phyloP scores from a whole-genome alignment of 2,888 invertebrate species.

The Hirtodrosophila cameraria region DNA sequence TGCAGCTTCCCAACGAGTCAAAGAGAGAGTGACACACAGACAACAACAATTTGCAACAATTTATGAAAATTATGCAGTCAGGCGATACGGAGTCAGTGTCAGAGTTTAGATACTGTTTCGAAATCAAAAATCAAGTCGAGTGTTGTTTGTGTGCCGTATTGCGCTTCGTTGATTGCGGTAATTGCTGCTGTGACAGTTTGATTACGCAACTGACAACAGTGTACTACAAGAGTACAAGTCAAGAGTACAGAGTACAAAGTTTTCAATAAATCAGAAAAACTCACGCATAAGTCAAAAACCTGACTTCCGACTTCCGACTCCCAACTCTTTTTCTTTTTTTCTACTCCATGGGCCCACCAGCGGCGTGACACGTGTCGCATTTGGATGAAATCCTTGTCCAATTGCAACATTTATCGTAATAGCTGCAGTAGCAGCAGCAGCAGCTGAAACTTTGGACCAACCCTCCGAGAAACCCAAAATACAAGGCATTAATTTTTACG shows the following conservation, averaged over 20 bases:
- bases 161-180: constrained; percentile 52
- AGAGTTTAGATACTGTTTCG: not conserved
- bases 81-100: constrained; percentile 20
- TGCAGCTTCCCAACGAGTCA: constrained; percentile 20
- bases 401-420: constrained; percentile 65
- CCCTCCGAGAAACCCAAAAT: constrained; percentile 44
- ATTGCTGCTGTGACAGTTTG: constrained; percentile 73
- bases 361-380: constrained; percentile 66
- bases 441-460: constrained; percentile 20
- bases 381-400: constrained; percentile 33
- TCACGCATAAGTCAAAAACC: constrained; percentile 47
- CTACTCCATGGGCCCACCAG: constrained; percentile 21
- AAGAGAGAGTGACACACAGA: constrained; percentile 43
- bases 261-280: constrained; percentile 64
- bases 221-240: not conserved
- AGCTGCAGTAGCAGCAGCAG: constrained; percentile 25
- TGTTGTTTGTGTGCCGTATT: constrained; percentile 19
- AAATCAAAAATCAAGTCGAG: constrained; percentile 16
- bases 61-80: constrained; percentile 67
- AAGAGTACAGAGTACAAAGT: too few relatives aligned
- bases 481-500: constrained; percentile 82
- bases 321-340: constrained; percentile 4
- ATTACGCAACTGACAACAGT: constrained; percentile 58
- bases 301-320: not conserved
- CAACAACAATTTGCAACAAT: constrained; percentile 69